Percentiles rank a stretch among this genome's conserved stretches.
Evolutionary conservation across 1,140 invertebrate genomes (phyloP).

Genomic region (Drosophila tristis): DNA sequence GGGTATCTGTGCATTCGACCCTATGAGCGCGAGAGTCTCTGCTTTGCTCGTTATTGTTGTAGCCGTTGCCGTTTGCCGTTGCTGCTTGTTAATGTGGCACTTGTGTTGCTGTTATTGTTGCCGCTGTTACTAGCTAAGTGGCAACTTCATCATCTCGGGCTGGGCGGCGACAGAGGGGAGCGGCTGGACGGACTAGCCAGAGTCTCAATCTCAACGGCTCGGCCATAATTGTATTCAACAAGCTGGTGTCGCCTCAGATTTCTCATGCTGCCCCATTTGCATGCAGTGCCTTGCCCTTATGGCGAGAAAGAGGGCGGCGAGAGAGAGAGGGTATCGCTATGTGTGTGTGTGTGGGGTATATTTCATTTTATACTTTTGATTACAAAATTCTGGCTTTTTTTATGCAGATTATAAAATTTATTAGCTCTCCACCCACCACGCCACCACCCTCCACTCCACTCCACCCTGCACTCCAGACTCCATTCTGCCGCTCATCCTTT

Average conservation of each 20-base stretch:
- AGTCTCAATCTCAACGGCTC: slow-evolving; percentile 63
- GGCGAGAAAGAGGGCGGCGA: not conserved
- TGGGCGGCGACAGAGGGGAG: slow-evolving; percentile 20
- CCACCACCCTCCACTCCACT: slow-evolving; percentile 17
- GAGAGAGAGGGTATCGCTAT: slow-evolving; percentile 16
- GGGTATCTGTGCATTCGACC: too few species aligned
- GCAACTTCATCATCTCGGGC: slow-evolving; percentile 73
- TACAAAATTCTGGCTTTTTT: slow-evolving; percentile 46
- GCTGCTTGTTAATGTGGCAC: slow-evolving; percentile 54
- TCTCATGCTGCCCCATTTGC: slow-evolving; percentile 14
- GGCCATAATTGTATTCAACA: slow-evolving; percentile 80
- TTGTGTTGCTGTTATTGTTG: slow-evolving; percentile 56
- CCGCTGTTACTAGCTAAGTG: slow-evolving; percentile 67
- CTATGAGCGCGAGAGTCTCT: too few species aligned
- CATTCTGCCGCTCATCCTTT: slow-evolving; percentile 27
- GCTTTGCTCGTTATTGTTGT: slow-evolving; percentile 51
- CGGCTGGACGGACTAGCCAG: slow-evolving; percentile 10
- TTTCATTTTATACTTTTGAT: slow-evolving; percentile 55
- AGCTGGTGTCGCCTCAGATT: slow-evolving; percentile 74
- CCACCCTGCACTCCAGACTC: slow-evolving; percentile 2
- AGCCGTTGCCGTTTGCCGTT: slow-evolving; percentile 24
- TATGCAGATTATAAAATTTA: slow-evolving; percentile 78
- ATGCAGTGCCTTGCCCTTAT: not conserved
- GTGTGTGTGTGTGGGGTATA: slow-evolving; percentile 36
- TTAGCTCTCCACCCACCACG: slow-evolving; percentile 43